Base-by-base conservation (phyloP, 2,888 invertebrate genomes). In the Dryobotodes eremita region DNA sequence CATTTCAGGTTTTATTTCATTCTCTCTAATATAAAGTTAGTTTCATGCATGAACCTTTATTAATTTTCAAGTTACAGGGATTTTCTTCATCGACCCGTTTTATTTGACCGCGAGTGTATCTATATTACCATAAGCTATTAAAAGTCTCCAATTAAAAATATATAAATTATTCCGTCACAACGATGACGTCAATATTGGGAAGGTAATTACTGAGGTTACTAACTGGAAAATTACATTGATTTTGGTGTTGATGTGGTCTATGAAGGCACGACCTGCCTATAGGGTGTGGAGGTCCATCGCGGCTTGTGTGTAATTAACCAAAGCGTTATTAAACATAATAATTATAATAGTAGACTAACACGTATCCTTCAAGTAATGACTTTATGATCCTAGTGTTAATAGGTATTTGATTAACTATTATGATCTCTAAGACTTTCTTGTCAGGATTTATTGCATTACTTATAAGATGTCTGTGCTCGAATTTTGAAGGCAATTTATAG, bases 191-290 rank as follows among this genome's bases (percentile, higher is more conserved):
- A 74, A 66, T 73, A 55, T 71, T 64, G 71, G 69, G 26, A 68
- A n/a, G 50, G 36, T 71, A 74, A 83, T 83, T 85, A 83, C 68
- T 61, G 65, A 57, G 64, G 72, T 65, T 81, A 81, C 20, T 61
- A 64, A 36, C 61, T 81, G 76, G 71, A 83, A 84, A 84, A 83
- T 83, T 68, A 80, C 71, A 79, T 79, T 53, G 66, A 71, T 74
- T 84, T 84, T 74, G 71, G 80, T 84, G n/a, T 79, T 64, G 80
- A 79, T 74, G 55, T 57, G 31, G 11, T 73, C 31, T 71, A 61
- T 62, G 15, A 20, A 53, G 59, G 36, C 26, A 15, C 31, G 7
- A 42, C 10, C 23, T n/a, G n/a, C 1, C 13, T 42, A 4, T 15
- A 26, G 57, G 7, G 6, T n/a, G 48, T 26, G 26, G 17, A 11